Evolutionary conservation across 2,113 vertebrate species (phyloP), one percentile per base, ranked within the genome.

Genomic region (Notiomystis cincta): DNA sequence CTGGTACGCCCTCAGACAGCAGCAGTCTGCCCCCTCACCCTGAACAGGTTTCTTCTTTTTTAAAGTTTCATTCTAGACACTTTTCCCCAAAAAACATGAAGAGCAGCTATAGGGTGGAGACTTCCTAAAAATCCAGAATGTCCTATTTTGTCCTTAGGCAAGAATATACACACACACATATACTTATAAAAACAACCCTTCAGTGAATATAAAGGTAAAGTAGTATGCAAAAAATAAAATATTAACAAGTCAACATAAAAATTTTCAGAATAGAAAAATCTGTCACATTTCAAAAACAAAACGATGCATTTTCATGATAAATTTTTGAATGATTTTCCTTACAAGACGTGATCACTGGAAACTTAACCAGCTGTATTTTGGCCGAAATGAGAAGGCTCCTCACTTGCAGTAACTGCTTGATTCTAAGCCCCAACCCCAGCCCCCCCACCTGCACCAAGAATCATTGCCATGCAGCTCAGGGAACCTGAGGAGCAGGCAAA

Each of bases 211-310:
- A 96, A 95, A 96, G 66, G 91, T 85, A 91, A 90, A 95, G 76
- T 86, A 96, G 51, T 92, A 96, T 25, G 54, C 57, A 94, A 93
- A 96, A 96, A 97, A 83, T 50, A 94, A 95, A 93, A 94, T 48
- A 94, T 27, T 31, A 90, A 86, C 64, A 79, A 93, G 51, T 82
- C 91, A 86, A 96, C 81, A 89, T 87, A 90, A 86, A 91, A 88
- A 95, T 89, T 96, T 77, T 96, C 97, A 97, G 94, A 97, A 96
- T 78, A 93, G 85, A 97, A 97, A 96, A 96, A 96, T 96, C 94
- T 92, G 94, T 95, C 95, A 97, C 88, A 96, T 97, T 98, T 98
- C 80, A 96, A 96, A 90, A 91, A 96, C 90, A 96, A 97, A 95
- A 95, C 2, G 0, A 92, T 89, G 82, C 90, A 88, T 94, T 89